Conservation (phyloP, 1,140 invertebrate species). For the Drosophila bocqueti region DNA sequence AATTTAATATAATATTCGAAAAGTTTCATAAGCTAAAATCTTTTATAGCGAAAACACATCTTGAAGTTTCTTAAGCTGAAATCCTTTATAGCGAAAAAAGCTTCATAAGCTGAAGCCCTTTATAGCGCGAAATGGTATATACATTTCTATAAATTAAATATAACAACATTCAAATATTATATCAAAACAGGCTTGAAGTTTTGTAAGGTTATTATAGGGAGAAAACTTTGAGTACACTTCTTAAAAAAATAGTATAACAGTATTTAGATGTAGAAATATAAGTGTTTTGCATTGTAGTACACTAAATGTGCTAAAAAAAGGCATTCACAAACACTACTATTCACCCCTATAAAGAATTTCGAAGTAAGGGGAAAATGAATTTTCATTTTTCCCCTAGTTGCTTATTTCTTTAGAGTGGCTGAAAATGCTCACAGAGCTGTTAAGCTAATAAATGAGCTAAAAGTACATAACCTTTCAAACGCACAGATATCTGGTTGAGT, state of each 20-base stretch:
- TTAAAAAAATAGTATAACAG: not conserved
- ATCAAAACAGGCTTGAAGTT: not conserved
- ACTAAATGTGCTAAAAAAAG: conserved; percentile 3
- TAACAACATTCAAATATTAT: not conserved
- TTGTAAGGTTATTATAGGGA: not conserved
- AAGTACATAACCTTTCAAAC: conserved; percentile 10
- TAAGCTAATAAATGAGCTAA: conserved; percentile 27
- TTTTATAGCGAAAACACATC: not conserved
- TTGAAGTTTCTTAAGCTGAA: not conserved
- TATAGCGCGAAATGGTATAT: not conserved
- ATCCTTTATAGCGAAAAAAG: not conserved
- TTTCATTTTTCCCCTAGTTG: not conserved
- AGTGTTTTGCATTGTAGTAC: not conserved
- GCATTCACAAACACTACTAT: no score
- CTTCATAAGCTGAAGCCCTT: not conserved
- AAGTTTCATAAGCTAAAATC: not conserved
- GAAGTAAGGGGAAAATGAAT: not conserved
- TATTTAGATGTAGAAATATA: not conserved
- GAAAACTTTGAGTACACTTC: not conserved
- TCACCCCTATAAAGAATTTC: not conserved
- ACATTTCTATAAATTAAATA: not conserved
- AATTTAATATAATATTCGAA: no score
- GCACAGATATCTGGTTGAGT: conserved; percentile 6
- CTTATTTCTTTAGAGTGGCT: not conserved
- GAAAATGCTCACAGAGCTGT: conserved; percentile 1